Base-by-base conservation (phyloP, 35 echinoderm and acorn worm genomes). In the Hemicentrotus pulcherrimus region DNA sequence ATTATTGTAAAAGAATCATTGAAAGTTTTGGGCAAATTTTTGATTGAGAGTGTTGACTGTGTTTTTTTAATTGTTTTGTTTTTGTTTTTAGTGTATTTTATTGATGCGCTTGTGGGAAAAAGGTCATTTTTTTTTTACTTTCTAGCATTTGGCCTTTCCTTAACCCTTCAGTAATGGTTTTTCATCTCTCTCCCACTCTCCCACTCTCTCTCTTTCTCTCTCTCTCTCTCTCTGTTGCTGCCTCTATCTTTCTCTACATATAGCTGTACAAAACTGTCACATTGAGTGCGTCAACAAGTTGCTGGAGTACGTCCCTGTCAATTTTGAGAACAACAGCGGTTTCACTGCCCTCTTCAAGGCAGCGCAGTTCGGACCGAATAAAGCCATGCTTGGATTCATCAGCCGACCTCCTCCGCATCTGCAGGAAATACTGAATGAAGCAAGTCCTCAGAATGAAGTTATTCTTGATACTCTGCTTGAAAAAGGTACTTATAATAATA, bases 251-350 rank as follows among this genome's bases (percentile, higher is more conserved):
- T 70, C 65, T 78, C 65, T n/a, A 7, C 19, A 2, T 93, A 22
- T 58, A 94, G 85, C 60, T 94, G 59, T 85, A 12, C 31, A 94
- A 33, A 70, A 94, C 15, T 86, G 85, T 11, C 94, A 85, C 47
- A 47, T 85, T 32, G 59, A 46, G 94, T 85, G 59, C 28, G 85
- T 86, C 31, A 58, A 31, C 31, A 94, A 71, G 59, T 31, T 71
- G 94, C 94, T 94, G 4, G 94, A 86, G 16, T 12, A 30, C 18
- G 59, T 71, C 18, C 31, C 30, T 32, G 55, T 50, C 31, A 45
- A 85, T 22, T 14, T 18, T 31, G 46, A 85, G 94, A 85, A 86
- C 33, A 47, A 2, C 22, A 85, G 28, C 0, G 94, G 94, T n/a
- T 94, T 46, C 18, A 85, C 59, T 33, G 85, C 71, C 28, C 86